Base-by-base conservation (phyloP, 2,113 vertebrate genomes). In the Myotis yumanensis region DNA sequence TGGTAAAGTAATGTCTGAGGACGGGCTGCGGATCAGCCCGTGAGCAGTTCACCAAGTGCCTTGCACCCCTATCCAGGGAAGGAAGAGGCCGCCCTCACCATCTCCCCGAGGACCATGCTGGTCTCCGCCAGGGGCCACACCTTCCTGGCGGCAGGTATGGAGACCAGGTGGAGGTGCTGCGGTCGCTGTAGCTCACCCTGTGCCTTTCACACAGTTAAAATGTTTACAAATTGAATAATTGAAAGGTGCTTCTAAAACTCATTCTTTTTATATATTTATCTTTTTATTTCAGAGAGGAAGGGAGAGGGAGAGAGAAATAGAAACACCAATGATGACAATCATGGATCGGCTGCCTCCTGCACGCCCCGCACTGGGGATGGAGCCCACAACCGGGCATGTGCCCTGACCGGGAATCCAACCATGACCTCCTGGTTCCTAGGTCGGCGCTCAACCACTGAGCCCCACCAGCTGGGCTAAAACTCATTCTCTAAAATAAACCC, bases 121-220 rank as follows among this genome's bases (percentile, higher is more conserved):
- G 92, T 99, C 89, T 98, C 99, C 52, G 97, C 93, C 28, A 83
- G 98, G 25, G 99, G 99, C 52, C 98, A 97, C 97, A 98, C 98
- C 0, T 99, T 99, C 97, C 98, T 99, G 17, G 98, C 99, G 97
- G 99, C 99, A 98, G 99, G 99, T 99, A 96, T 3, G 0, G 83
- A 17, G 14, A 17, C 1, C 1, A 22, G 1, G 25, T 22, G 0
- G 40, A 71, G n/a, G 22, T 1, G 0, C 15, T 1, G 8, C 3
- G 0, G 83, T 40, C 54, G 0, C 3, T 15, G 28, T 20, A 54
- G 73, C 73, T n/a, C 69, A 35, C 5, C 8, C 62, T 23, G 2
- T 2, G 35, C 16, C 1, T 54, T 43, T n/a, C 20, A 32, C 25
- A 3, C 12, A 35, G 25, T 48, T 64, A 52, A 52, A 25, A 35